Evolutionary conservation across 2,113 vertebrate genomes (phyloP), one percentile per base, ranked within the genome.

Genomic region (Entelurus aequoreus): DNA sequence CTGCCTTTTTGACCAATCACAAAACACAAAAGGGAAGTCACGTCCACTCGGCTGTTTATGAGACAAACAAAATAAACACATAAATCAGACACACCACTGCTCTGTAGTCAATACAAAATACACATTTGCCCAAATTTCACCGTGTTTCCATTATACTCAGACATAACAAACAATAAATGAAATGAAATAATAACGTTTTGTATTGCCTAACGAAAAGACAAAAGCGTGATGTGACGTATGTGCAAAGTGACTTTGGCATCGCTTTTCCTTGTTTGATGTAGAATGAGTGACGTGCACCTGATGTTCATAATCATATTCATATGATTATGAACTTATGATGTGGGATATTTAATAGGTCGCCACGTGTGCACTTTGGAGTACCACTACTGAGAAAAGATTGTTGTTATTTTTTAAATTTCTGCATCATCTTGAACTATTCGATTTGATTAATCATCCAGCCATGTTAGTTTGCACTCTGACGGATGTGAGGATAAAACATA

Each of bases 221-320:
- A 28, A 28, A 28, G 1, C 28, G 28, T 28, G 3, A 28, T 28
- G 28, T 8, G 16, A 19, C 37, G 54, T 56, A 8, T 15, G 28
- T 50, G n/a, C 28, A 2, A 28, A 28, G 28, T 28, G 28, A 28
- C 28, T 28, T 28, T 54, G 93, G 58, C 90, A 90, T 92, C 90
- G 90, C 90, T 93, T 91, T 92, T 92, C 93, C 94, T 92, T 93
- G 93, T 95, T 93, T 86, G 57, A 88, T 94, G 93, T 95, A 90
- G 90, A 96, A 94, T 91, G 92, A 93, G 91, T 93, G 89, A 93
- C 92, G 90, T 90, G 91, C 88, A 87, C 90, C 88, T 84, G 1
- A 38, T 62, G 90, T 93, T 91, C 87, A 88, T 86, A 82, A 89
- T 88, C 76, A 85, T 90, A 86, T 88, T 88, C 77, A 89, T 11